phyloP scores from a whole-genome alignment of 1,140 invertebrate genomes.

The Myzus persicae region DNA sequence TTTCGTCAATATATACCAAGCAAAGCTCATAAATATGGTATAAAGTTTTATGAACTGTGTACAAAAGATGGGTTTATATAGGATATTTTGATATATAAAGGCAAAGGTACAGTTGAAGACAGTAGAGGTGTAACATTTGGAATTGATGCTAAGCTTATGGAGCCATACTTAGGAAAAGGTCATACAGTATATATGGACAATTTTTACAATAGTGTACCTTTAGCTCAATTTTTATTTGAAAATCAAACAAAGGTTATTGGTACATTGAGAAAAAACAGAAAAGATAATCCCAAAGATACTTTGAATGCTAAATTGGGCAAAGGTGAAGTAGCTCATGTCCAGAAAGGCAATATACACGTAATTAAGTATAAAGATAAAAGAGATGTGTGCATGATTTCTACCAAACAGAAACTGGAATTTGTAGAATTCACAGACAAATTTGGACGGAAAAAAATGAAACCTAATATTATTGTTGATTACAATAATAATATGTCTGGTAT shows the following conservation, averaged over 20 bases:
- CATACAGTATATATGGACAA: neutral
- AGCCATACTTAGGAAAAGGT: neutral
- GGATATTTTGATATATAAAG: neutral
- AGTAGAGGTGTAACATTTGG: neutral
- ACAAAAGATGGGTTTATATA: neutral
- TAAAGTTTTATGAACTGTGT: neutral
- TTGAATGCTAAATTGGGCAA: constrained; percentile 1
- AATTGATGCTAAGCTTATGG: neutral
- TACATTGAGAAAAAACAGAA: too few relatives aligned
- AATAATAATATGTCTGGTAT: too few relatives aligned
- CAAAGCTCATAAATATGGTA: constrained; percentile 27
- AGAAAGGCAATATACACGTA: neutral
- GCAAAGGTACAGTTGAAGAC: neutral
- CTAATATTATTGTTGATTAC: too few relatives aligned
- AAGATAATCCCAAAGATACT: too few relatives aligned
- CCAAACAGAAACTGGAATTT: neutral
- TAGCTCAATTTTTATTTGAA: too few relatives aligned
- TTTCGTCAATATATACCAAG: constrained; percentile 28
- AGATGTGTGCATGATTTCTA: constrained; percentile 23
- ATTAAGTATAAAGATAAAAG: constrained; percentile 9
- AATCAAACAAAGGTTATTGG: too few relatives aligned
- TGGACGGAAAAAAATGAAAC: neutral
- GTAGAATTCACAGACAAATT: constrained; percentile 56
- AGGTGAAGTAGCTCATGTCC: neutral
- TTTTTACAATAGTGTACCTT: too few relatives aligned